These are phyloP conservation scores for Propithecus deckenii DNA, from an alignment of 2,797 vertebrate genomes.

Conservation along the genomic window DNA sequence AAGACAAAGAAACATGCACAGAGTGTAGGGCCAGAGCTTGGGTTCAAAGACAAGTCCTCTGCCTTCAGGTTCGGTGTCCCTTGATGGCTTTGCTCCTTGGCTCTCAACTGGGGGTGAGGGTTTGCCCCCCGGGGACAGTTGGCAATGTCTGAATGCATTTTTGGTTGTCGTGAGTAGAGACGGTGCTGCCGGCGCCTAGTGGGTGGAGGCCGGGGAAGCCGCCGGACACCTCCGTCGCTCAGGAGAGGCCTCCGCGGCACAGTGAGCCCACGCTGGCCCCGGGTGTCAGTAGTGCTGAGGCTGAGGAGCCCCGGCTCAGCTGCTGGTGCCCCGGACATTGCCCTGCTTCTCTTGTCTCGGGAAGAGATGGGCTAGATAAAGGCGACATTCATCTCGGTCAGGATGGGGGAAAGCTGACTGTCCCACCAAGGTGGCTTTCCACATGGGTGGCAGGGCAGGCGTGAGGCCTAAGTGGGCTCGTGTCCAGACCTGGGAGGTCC, in stretches of 20 bases:
- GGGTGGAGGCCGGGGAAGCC: not conserved
- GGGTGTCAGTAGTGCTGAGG: not conserved
- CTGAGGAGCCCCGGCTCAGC: not conserved
- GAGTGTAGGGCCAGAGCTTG: not conserved
- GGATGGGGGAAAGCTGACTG: not conserved
- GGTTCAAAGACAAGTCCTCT: not conserved
- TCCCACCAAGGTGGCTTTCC: not conserved
- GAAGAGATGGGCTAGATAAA: not conserved
- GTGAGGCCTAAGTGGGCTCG: not conserved
- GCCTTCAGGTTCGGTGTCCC: not conserved
- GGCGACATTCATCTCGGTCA: not conserved
- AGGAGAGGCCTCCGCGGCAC: too few relatives aligned
- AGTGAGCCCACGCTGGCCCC: too few relatives aligned
- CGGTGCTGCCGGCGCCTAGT: not conserved
- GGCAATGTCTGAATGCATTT: not conserved
- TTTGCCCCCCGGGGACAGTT: not conserved
- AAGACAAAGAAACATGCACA: not conserved
- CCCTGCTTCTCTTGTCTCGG: not conserved
- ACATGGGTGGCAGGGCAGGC: not conserved
- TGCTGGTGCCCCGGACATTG: too few relatives aligned
- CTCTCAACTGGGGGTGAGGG: not conserved
- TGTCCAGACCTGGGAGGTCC: not conserved
- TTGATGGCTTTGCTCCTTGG: not conserved
- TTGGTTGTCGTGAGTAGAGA: not conserved
- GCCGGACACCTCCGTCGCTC: fast-evolving